Evolutionary conservation across 2,113 vertebrate species (phyloP).

Genomic region (Campylomormyrus tamandua): DNA sequence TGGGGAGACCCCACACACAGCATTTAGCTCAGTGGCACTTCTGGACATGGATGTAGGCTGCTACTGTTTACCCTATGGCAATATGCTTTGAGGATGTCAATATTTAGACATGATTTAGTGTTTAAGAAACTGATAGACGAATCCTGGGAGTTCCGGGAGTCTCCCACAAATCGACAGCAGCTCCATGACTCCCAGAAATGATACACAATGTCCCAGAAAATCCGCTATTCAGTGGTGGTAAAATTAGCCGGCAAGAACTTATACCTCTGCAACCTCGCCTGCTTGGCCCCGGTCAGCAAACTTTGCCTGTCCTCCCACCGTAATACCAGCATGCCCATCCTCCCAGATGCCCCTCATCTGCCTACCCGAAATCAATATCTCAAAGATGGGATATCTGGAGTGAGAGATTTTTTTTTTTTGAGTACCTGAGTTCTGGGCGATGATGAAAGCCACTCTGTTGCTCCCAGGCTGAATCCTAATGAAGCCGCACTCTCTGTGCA

Average conservation of each 20-base stretch:
- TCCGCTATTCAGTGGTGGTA: no score
- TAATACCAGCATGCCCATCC: no score
- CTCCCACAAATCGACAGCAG: no score
- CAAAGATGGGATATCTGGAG: no score
- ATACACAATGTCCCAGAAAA: no score
- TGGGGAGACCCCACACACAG: constrained; percentile 37
- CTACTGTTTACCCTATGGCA: background rate
- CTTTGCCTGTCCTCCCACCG: no score
- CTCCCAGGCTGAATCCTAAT: constrained; percentile 81
- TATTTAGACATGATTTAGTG: background rate
- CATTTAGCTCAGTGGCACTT: background rate
- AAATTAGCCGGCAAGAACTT: no score
- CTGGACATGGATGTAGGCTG: background rate
- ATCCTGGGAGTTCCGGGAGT: background rate
- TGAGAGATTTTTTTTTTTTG: background rate
- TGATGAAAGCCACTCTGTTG: constrained; percentile 88
- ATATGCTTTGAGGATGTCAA: background rate
- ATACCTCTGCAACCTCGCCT: no score
- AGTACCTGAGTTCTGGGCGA: constrained; percentile 89
- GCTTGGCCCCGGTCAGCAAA: no score
- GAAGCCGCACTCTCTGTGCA: constrained; percentile 89
- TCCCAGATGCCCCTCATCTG: no score
- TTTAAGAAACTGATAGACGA: background rate
- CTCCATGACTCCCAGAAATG: no score
- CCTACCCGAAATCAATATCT: no score